Percentiles rank a stretch among this genome's conserved stretches.
Evolutionary conservation across 2,797 vertebrate species (phyloP).

Genomic region (Perdix hodgsoniae): DNA sequence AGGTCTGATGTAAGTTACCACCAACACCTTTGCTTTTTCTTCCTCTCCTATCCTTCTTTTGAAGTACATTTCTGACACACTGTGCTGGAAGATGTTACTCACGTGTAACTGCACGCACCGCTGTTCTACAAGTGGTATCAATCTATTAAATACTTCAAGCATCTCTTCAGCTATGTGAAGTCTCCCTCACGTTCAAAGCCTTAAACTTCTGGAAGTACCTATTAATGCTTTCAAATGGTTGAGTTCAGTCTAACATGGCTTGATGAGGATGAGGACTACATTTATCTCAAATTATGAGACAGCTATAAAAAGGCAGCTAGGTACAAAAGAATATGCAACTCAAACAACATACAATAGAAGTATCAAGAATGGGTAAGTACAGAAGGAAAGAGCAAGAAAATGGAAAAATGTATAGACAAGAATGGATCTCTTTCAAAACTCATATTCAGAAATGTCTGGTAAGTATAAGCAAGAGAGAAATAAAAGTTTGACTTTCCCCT

Average conservation of each 20-base stretch:
- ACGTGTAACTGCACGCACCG: not conserved
- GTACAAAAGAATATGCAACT: not conserved
- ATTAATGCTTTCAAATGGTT: not conserved
- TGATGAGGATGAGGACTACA: not conserved
- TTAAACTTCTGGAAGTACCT: not conserved
- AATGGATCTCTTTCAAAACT: not conserved
- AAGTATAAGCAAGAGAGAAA: too few relatives aligned
- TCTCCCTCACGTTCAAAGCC: not conserved
- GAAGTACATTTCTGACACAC: not conserved
- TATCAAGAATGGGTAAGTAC: not conserved
- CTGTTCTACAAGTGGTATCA: not conserved
- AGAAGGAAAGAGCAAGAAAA: not conserved
- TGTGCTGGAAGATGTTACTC: not conserved
- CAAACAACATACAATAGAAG: not conserved
- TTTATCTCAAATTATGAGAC: not conserved
- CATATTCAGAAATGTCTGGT: not conserved
- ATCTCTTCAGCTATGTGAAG: not conserved
- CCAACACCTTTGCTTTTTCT: not conserved
- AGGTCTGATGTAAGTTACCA: not conserved
- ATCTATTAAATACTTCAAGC: not conserved
- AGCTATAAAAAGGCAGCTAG: not conserved
- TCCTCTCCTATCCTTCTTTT: not conserved
- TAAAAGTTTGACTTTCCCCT: not conserved
- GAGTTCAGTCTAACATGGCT: not conserved
- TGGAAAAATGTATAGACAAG: not conserved